Conservation (phyloP, 2,797 vertebrate species). For the Pseudochirops cupreus region DNA sequence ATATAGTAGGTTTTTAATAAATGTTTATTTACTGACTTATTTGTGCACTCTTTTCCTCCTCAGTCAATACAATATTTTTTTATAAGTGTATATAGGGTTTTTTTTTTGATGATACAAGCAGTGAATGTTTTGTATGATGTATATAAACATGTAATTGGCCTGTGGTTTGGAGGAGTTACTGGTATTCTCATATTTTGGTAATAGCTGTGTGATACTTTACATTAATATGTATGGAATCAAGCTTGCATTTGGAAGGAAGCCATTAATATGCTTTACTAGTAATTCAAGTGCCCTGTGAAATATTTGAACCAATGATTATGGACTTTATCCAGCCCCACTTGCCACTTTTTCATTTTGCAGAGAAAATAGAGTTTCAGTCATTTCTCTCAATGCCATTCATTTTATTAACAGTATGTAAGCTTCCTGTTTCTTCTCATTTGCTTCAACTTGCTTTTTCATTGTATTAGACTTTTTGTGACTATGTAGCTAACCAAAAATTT, state of each 20-base stretch:
- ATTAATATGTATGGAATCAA: background rate
- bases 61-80: background rate
- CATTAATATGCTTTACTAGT: background rate
- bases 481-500: background rate
- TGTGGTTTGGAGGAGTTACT: background rate
- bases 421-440: background rate
- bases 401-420: background rate
- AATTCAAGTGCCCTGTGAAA: background rate
- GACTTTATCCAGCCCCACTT: background rate
- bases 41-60: background rate
- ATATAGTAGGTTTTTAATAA: background rate
- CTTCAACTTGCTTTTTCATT: background rate
- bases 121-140: background rate
- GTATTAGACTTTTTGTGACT: background rate
- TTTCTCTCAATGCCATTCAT: background rate
- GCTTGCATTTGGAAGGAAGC: background rate
- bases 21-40: background rate
- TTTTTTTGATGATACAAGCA: background rate
- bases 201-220: background rate
- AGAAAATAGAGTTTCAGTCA: background rate
- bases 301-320: background rate
- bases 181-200: background rate
- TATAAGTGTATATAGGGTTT: background rate
- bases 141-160: background rate
- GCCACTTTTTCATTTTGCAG: background rate